These are phyloP conservation scores for Tachyglossus aculeatus DNA, from an alignment of 2,797 vertebrate genomes.

Conservation along the genomic window DNA sequence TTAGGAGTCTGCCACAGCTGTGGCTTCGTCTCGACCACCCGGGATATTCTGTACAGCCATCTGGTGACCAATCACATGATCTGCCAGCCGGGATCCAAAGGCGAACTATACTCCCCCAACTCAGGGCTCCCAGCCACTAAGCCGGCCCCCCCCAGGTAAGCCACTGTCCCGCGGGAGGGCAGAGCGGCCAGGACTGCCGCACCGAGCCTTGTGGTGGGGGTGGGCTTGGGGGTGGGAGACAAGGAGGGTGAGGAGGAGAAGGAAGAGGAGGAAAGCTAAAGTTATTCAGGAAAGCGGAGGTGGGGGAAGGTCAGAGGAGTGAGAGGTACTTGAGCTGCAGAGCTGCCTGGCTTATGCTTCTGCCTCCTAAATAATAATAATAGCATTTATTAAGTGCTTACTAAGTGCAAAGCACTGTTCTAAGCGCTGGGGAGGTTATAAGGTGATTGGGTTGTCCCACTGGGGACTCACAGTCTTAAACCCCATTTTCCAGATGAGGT, in stretches of 20 bases:
- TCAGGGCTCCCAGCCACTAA: slow-evolving; percentile 80
- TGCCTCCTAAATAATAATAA: too few species aligned
- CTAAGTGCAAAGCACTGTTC: too few species aligned
- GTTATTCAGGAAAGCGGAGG: too few species aligned
- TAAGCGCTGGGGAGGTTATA: too few species aligned
- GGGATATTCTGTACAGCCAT: slow-evolving; percentile 97
- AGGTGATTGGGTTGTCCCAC: too few species aligned
- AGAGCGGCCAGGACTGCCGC: neutral
- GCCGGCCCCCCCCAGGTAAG: slow-evolving; percentile 81
- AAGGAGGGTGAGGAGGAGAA: neutral
- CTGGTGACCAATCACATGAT: slow-evolving; percentile 96
- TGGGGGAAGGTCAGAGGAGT: neutral
- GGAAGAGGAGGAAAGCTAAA: neutral
- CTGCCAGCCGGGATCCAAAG: slow-evolving; percentile 92
- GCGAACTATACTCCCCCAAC: slow-evolving; percentile 86
- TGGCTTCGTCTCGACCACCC: slow-evolving; percentile 92
- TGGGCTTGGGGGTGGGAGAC: neutral
- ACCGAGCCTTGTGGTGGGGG: neutral
- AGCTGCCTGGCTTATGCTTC: too few species aligned
- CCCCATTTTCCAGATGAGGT: too few species aligned
- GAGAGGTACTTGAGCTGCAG: too few species aligned
- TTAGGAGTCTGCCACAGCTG: slow-evolving; percentile 91
- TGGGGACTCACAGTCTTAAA: too few species aligned
- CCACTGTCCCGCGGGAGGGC: neutral
- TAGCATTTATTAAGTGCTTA: too few species aligned